Percentiles rank a stretch among this genome's conserved stretches.
Evolutionary conservation across 2,113 vertebrate species (phyloP).

Genomic region (Panthera uncia): DNA sequence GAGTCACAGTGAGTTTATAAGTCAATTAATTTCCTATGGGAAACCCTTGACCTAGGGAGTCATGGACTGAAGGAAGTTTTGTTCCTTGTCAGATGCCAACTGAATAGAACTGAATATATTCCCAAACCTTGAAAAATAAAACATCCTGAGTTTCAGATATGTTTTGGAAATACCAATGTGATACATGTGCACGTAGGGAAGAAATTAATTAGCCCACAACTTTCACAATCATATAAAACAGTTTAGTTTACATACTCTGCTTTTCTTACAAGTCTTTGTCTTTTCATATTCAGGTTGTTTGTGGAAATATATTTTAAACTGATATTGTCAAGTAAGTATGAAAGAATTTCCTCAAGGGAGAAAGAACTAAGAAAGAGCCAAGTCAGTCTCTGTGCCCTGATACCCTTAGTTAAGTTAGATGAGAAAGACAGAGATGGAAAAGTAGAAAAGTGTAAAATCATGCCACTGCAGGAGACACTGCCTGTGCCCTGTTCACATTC

Average conservation of each 20-base stretch:
- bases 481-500: background rate
- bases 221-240: background rate
- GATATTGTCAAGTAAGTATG: background rate
- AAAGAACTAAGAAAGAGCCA: background rate
- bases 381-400: background rate
- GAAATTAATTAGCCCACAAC: background rate
- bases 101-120: background rate
- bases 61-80: background rate
- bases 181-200: background rate
- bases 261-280: constrained; percentile 34
- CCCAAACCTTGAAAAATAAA: background rate
- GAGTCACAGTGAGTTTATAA: background rate
- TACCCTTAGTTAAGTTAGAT: background rate
- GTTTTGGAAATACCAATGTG: background rate
- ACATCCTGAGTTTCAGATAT: background rate
- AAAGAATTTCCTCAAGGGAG: constrained; percentile 14
- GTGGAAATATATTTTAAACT: constrained; percentile 34
- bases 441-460: background rate
- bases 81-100: background rate
- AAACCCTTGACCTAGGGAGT: background rate
- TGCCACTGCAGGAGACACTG: background rate
- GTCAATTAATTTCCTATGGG: background rate
- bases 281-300: background rate
- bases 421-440: background rate
- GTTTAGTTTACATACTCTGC: background rate